phyloP scores from a whole-genome alignment of 2,797 vertebrate genomes.

The Spheniscus humboldti region DNA sequence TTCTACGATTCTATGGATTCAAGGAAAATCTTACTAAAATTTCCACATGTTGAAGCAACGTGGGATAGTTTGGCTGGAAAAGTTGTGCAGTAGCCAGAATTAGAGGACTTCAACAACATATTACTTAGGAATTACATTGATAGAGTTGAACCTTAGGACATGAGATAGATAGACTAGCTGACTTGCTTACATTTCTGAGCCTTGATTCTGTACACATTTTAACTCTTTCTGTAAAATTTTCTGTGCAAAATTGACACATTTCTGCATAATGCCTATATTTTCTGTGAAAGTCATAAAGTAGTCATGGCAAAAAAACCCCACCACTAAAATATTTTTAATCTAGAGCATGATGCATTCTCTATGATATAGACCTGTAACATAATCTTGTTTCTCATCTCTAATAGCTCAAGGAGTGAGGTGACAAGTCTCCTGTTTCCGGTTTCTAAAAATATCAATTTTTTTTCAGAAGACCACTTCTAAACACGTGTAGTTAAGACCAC shows the following conservation, averaged over 20 bases:
- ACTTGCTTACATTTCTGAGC: neutral
- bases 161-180: accelerated
- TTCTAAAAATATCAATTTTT: neutral
- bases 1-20: neutral
- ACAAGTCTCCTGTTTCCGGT: neutral
- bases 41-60: neutral
- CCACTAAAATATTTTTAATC: neutral
- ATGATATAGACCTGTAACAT: neutral
- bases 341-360: neutral
- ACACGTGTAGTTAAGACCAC: accelerated
- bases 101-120: neutral
- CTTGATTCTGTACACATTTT: neutral
- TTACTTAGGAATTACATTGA: neutral
- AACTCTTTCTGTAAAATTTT: neutral
- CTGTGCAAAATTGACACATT: neutral
- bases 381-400: neutral
- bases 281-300: neutral
- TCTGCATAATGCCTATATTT: neutral
- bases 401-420: neutral
- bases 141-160: neutral
- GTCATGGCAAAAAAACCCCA: accelerated
- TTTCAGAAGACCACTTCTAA: neutral
- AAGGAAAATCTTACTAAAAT: neutral
- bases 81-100: neutral
- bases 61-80: neutral